Conservation (phyloP, 2,888 invertebrate genomes). For the Andrena minutula region DNA sequence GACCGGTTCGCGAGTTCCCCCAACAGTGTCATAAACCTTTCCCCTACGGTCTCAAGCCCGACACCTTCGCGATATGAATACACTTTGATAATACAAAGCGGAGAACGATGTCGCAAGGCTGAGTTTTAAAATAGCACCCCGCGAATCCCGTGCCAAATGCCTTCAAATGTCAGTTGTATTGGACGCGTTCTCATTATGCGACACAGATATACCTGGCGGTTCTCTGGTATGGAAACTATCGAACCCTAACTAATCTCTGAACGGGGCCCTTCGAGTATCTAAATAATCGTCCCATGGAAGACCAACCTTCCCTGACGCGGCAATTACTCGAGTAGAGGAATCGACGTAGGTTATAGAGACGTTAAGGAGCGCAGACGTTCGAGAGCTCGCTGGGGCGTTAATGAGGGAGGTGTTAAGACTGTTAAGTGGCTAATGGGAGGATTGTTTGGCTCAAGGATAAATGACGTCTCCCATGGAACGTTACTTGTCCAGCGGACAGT, state of each 20-base stretch:
- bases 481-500: neutral
- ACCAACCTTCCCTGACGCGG: neutral
- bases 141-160: constrained; percentile 77
- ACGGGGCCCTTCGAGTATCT: no score
- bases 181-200: constrained; percentile 37
- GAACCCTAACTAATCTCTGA: no score
- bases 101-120: constrained; percentile 67
- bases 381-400: neutral
- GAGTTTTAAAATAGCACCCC: constrained; percentile 75
- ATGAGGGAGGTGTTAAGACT: neutral
- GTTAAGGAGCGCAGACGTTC: neutral
- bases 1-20: no score
- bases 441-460: constrained; percentile 4
- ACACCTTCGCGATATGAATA: constrained; percentile 15
- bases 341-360: constrained; percentile 7
- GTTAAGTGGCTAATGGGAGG: neutral
- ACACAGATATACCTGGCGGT: constrained; percentile 1
- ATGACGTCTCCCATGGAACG: neutral
- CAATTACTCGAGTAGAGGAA: neutral
- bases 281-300: neutral
- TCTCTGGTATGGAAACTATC: no score
- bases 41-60: neutral
- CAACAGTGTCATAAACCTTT: constrained; percentile 7
- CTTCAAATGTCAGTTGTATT: constrained; percentile 71
- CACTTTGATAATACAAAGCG: constrained; percentile 53